phyloP scores from a whole-genome alignment of 1,140 invertebrate species.

The Polypedilum vanderplanki region DNA sequence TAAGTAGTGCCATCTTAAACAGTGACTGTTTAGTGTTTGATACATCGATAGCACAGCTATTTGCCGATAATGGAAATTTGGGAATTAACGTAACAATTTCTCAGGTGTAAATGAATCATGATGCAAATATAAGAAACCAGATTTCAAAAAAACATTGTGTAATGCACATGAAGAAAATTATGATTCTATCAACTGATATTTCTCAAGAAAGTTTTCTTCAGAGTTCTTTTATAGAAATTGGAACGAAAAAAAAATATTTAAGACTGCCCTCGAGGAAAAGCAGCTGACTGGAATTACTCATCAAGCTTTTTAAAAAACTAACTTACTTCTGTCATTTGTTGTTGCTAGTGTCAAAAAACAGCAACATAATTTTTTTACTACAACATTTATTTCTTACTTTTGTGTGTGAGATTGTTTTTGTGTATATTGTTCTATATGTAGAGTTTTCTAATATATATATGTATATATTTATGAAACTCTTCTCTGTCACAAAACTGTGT shows the following conservation, averaged over 20 bases:
- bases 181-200: too few species aligned
- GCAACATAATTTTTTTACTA: neutral
- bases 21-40: conserved; percentile 99
- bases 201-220: neutral
- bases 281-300: neutral
- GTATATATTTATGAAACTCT: too few species aligned
- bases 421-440: neutral
- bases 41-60: conserved; percentile 94
- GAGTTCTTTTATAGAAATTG: neutral
- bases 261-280: conserved; percentile 2
- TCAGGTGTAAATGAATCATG: conserved; percentile 54
- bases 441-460: too few species aligned
- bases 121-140: neutral
- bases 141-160: neutral
- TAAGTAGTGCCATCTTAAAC: conserved; percentile 95
- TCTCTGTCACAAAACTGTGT: neutral
- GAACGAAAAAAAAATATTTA: neutral
- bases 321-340: too few species aligned
- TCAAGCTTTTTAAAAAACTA: neutral
- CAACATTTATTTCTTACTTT: conserved; percentile 1
- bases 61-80: conserved; percentile 98
- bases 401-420: neutral
- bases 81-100: conserved; percentile 99
- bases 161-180: neutral
- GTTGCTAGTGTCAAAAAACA: too few species aligned